These are phyloP conservation scores for Platycnemis pennipes DNA, from an alignment of 2,888 invertebrate species.

Conservation along the genomic window DNA sequence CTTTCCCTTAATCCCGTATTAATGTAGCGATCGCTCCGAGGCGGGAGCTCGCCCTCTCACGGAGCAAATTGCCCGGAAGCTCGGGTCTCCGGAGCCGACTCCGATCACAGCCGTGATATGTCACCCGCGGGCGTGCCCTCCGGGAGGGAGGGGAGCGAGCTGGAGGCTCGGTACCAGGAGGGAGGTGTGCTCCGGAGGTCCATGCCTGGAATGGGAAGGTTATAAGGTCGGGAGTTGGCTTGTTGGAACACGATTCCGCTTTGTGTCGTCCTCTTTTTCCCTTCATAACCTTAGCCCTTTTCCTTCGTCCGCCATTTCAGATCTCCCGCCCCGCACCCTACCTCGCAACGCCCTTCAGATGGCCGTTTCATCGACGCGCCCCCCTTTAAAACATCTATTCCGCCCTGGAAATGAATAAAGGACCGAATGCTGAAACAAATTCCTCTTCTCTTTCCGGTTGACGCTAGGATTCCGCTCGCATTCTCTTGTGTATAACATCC, in stretches of 20 bases:
- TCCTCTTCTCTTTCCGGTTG: constrained; percentile 36
- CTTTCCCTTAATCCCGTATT: constrained; percentile 61
- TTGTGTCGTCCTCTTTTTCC: constrained; percentile 47
- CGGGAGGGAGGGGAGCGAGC: not conserved
- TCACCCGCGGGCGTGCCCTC: constrained; percentile 59
- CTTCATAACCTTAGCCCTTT: constrained; percentile 32
- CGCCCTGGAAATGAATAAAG: not conserved
- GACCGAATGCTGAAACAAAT: constrained; percentile 55
- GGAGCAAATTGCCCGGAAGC: constrained; percentile 67
- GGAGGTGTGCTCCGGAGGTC: constrained; percentile 7
- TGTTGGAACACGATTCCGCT: constrained; percentile 60
- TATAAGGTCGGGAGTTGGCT: constrained; percentile 39
- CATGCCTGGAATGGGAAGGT: constrained; percentile 47
- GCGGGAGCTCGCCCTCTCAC: constrained; percentile 62
- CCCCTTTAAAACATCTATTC: not conserved
- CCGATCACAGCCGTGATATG: constrained; percentile 67
- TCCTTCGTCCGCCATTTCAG: constrained; percentile 7
- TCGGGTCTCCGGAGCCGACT: constrained; percentile 66
- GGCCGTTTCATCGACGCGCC: not conserved
- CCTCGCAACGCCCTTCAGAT: not conserved
- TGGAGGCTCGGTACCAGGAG: not conserved
- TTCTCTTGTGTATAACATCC: not conserved
- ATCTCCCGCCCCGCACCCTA: not conserved
- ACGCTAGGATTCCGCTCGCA: constrained; percentile 19
- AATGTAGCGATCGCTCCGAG: constrained; percentile 67